Evolutionary conservation across 2,797 vertebrate genomes (phyloP).

Genomic region (Novumbra hubbsi): DNA sequence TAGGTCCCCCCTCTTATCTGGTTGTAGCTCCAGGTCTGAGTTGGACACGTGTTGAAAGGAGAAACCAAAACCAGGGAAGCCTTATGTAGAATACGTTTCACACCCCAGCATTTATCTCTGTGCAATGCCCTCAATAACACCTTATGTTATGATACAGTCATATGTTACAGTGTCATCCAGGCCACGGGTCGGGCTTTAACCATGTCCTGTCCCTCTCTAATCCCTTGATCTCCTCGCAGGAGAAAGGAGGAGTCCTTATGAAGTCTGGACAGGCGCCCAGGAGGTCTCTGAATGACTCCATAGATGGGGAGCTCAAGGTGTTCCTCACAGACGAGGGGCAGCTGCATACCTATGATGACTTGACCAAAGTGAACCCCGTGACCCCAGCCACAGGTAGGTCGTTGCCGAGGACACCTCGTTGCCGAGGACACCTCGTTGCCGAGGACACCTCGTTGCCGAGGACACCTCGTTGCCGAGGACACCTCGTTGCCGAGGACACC

Average conservation of each 20-base stretch:
- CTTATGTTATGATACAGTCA: background rate
- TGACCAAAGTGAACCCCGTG: conserved; percentile 95
- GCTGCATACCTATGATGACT: conserved; percentile 87
- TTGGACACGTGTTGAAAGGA: background rate
- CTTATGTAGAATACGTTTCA: too few species aligned
- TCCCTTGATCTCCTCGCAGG: conserved; percentile 56
- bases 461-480: background rate
- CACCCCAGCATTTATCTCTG: background rate
- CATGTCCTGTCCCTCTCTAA: conserved; percentile 1
- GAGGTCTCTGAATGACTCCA: conserved; percentile 60
- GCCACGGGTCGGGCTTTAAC: background rate
- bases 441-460: background rate
- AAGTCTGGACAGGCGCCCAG: conserved; percentile 31
- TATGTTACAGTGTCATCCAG: background rate
- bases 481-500: too few species aligned
- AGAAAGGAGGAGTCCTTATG: conserved; percentile 62
- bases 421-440: background rate
- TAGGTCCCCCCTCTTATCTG: too few species aligned
- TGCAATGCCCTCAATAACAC: background rate
- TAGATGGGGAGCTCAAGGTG: conserved; percentile 79
- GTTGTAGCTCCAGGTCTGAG: too few species aligned
- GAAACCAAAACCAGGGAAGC: background rate
- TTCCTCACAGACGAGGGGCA: conserved; percentile 83
- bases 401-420: background rate
- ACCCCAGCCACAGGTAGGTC: conserved; percentile 84